Evolutionary conservation across 2,888 invertebrate genomes (phyloP).

Genomic region (Biston betularia): DNA sequence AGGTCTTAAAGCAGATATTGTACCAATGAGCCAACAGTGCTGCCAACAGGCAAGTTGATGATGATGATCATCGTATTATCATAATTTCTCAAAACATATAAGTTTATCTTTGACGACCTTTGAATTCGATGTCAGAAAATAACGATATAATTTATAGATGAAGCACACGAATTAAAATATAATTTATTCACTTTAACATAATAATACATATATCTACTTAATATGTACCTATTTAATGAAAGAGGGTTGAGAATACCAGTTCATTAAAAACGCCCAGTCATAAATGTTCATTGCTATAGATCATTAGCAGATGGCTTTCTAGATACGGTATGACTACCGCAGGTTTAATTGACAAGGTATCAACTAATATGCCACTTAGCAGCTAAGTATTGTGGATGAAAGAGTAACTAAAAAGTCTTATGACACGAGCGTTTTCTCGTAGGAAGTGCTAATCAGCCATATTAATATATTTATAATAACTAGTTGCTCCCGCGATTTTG

Average conservation of each 20-base stretch:
- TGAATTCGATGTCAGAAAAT: too few relatives aligned
- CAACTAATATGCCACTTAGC: slow-evolving; percentile 55
- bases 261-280: slow-evolving; percentile 21
- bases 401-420: slow-evolving; percentile 21
- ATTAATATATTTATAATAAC: neutral
- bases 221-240: neutral
- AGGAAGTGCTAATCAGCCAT: slow-evolving; percentile 9
- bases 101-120: too few relatives aligned
- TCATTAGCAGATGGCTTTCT: slow-evolving; percentile 67
- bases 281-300: slow-evolving; percentile 46
- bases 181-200: neutral
- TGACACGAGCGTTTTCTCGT: slow-evolving; percentile 18
- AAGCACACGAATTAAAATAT: neutral
- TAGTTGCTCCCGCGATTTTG: too few relatives aligned
- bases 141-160: too few relatives aligned
- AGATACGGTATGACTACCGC: slow-evolving; percentile 60
- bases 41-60: too few relatives aligned
- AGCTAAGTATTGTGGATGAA: slow-evolving; percentile 29
- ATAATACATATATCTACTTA: neutral
- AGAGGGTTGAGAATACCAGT: neutral
- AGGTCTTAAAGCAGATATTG: too few relatives aligned
- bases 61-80: too few relatives aligned
- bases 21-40: too few relatives aligned
- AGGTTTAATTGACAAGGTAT: slow-evolving; percentile 62
- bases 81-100: too few relatives aligned